Evolutionary conservation across 2,888 invertebrate genomes (phyloP), one percentile per base, ranked within the genome.

Genomic region (Melangyna quadrimaculata): DNA sequence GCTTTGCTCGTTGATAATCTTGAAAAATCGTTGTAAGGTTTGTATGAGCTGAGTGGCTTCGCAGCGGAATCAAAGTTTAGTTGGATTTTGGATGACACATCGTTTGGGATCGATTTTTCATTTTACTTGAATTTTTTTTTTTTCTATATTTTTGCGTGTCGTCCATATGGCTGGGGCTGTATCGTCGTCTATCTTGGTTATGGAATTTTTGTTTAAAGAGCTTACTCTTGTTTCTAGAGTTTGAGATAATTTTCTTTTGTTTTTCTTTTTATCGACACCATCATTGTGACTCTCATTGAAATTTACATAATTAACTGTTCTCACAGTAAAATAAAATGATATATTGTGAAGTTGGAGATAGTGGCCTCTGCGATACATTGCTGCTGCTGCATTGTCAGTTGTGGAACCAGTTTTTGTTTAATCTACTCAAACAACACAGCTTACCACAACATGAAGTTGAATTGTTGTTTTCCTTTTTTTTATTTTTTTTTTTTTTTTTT

Each of bases 71-170:
- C 51, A 32, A 57, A 59, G 24, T 57, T 75, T 5, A 17, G 7
- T 72, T 82, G 59, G 61, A 74, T 73, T 73, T 72, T 65, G 48
- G 67, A 84, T 84, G 84, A 84, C 84, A 86, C 86, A 86, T 86
- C 77, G 81, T 57, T 53, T 74, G 43, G 70, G 65, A 86, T 86
- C 86, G 86, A 86, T 86, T 86, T 86, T 86, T 86, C 86, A 73
- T 77, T 86, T 79, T 63, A 37, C 29, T 45, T 37, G 17, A 10
- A n/a, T 3, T 51, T 73, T 17, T 59, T 72, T 72, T 19, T 57
- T 73, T 22, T 63, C 29, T 53, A 32, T 37, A 51, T 65, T 71
- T 79, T 77, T 80, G 53, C 67, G 79, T 75, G 83, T 53, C 61
- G 67, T 75, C 79, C 75, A 69, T 77, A 78, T 78, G 83, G 63